Percentiles rank a stretch among this genome's conserved stretches.
phyloP scores from a whole-genome alignment of 2,797 vertebrate species.

The Acanthurus leucopareius region DNA sequence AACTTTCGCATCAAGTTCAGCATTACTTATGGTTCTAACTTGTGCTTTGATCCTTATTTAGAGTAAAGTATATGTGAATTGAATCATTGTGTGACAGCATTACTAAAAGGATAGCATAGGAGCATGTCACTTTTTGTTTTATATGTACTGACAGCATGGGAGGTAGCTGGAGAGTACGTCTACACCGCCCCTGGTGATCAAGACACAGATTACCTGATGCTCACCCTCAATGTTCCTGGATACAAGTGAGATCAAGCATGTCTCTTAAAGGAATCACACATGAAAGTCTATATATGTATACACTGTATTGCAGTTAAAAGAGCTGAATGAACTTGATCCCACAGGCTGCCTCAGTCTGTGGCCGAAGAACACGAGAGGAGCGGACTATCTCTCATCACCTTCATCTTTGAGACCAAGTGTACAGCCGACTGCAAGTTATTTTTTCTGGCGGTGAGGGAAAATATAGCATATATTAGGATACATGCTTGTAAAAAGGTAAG shows the following conservation, averaged over 20 bases:
- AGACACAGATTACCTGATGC: constrained; percentile 92
- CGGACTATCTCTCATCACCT: constrained; percentile 91
- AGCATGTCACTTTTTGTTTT: not conserved
- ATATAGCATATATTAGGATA: not conserved
- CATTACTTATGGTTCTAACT: not conserved
- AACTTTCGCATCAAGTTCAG: no score
- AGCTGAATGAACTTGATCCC: constrained; percentile 21
- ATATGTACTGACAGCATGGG: constrained; percentile 91
- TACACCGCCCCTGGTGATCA: constrained; percentile 91
- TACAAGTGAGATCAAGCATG: constrained; percentile 88
- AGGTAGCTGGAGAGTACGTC: constrained; percentile 94
- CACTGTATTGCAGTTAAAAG: not conserved
- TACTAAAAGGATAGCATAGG: not conserved
- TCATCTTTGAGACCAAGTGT: constrained; percentile 94
- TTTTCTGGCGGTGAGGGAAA: constrained; percentile 91
- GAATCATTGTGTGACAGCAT: not conserved
- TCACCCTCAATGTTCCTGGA: constrained; percentile 89
- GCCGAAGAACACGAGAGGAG: constrained; percentile 83
- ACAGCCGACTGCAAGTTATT: constrained; percentile 89
- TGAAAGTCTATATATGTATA: not conserved
- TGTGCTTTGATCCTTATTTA: not conserved
- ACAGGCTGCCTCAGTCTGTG: constrained; percentile 86
- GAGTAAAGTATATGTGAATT: not conserved
- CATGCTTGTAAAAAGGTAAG: not conserved
- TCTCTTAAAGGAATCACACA: not conserved